A percentile compares a stretch with the other conserved stretches of the same genome.
phyloP scores from a whole-genome alignment of 1,140 invertebrate species.

The Aphelinus certus region DNA sequence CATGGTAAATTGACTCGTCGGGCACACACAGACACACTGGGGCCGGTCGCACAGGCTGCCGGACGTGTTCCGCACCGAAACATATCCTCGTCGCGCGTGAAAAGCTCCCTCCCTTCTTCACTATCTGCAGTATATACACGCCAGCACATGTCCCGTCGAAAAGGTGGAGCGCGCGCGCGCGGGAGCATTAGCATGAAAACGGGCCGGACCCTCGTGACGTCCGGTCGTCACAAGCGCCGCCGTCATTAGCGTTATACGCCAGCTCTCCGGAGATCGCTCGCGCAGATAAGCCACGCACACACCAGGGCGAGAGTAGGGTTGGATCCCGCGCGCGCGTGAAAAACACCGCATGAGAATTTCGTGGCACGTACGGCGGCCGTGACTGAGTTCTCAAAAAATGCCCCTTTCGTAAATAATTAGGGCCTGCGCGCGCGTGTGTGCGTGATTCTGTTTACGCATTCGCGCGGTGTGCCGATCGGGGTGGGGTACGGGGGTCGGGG shows the following conservation, averaged over 20 bases:
- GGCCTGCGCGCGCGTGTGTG: neutral
- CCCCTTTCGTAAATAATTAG: conserved; percentile 27
- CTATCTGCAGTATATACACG: conserved; percentile 10
- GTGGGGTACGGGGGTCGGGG: neutral
- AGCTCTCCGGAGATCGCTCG: neutral
- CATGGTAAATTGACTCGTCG: conserved; percentile 38
- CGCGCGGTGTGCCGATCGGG: neutral
- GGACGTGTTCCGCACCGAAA: neutral
- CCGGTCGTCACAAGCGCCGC: conserved; percentile 45
- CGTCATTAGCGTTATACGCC: conserved; percentile 42
- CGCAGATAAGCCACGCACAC: conserved; percentile 21
- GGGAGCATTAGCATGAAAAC: conserved; percentile 39
- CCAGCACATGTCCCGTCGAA: conserved; percentile 10
- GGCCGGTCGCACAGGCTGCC: neutral
- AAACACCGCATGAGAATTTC: conserved; percentile 37
- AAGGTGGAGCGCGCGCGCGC: neutral
- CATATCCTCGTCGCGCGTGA: conserved; percentile 23
- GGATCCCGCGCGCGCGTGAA: conserved; percentile 25
- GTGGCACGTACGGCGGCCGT: conserved; percentile 10
- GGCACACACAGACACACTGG: neutral
- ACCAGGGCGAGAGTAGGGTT: neutral
- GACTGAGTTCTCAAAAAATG: conserved; percentile 32
- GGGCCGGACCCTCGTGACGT: conserved; percentile 36
- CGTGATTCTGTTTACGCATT: conserved; percentile 22
- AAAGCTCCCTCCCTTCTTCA: conserved; percentile 21